Base-by-base conservation (phyloP, 2,113 vertebrate species). In the Orcinus orca region DNA sequence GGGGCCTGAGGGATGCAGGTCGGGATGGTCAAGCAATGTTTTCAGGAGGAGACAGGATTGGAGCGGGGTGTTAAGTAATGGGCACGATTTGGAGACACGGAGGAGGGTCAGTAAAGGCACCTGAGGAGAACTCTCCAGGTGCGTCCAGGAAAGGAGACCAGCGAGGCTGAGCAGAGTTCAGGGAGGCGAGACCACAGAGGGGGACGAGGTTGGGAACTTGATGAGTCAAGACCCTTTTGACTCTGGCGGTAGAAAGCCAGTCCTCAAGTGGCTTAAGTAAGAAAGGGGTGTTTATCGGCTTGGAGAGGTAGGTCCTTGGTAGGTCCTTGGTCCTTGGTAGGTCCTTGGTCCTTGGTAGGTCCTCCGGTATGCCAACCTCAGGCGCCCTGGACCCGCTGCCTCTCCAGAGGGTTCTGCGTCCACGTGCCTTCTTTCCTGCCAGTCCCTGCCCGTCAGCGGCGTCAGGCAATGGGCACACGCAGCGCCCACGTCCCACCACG, bases 331-430 rank as follows among this genome's bases (percentile, higher is more conserved):
- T n/a, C n/a, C n/a, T 36, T 11, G 20, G 25, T 8, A 7, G 31
- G 76, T 31, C 47, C 58, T 26, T n/a, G n/a, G n/a, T n/a, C n/a
- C n/a, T 36, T 11, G 20, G 25, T 8, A 7, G 31, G 76, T 31
- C 47, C 58, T 26, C 5, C 2, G 6, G 4, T 2, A 2, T 5
- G 13, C 44, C 33, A 9, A 0, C 53, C 18, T 74, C 47, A 13
- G 94, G 47, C 65, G 5, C 1, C 25, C 26, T 60, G 63, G 50
- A 18, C 62, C 11, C 2, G 33, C 38, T 0, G 1, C 18, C 33
- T 17, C 44, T 41, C 29, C 0, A 4, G 21, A 1, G 4, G 31
- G 67, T 29, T 68, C 11, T 0, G 6, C 0, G 0, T 2, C 17
- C 18, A 0, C 3, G 15, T 36, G 14, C 65, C 47, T 89, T 2